These are phyloP conservation scores for Nycticryphes semicollaris DNA, from an alignment of 2,113 vertebrate species.

Conservation along the genomic window DNA sequence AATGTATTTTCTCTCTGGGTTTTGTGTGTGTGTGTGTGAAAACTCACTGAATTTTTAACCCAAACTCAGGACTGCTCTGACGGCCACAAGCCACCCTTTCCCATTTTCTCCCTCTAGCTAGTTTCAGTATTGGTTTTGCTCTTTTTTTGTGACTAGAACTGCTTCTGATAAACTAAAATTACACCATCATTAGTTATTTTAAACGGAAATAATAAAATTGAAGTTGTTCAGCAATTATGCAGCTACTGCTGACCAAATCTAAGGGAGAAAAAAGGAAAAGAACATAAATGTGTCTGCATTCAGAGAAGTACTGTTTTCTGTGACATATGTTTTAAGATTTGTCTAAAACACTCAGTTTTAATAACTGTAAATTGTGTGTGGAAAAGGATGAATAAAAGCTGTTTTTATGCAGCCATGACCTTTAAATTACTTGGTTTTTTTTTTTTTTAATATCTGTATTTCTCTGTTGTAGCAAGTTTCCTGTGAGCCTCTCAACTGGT, in stretches of 20 bases:
- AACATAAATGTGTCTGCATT: neutral
- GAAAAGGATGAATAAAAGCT: neutral
- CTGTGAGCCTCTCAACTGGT: neutral
- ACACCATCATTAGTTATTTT: neutral
- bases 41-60: neutral
- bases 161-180: neutral
- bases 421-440: neutral
- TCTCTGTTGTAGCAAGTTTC: neutral
- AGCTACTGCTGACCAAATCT: neutral
- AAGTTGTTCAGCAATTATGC: neutral
- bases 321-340: neutral
- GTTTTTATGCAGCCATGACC: neutral
- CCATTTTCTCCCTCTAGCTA: neutral
- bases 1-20: neutral
- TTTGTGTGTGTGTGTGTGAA: neutral
- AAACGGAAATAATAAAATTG: neutral
- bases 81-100: neutral
- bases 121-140: neutral
- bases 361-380: neutral
- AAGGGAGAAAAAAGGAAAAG: neutral
- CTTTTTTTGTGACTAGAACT: neutral
- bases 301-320: neutral
- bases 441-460: neutral
- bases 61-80: neutral
- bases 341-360: neutral